Conservation (phyloP, 1,140 invertebrate species). For the Brachionus plicatilis region DNA sequence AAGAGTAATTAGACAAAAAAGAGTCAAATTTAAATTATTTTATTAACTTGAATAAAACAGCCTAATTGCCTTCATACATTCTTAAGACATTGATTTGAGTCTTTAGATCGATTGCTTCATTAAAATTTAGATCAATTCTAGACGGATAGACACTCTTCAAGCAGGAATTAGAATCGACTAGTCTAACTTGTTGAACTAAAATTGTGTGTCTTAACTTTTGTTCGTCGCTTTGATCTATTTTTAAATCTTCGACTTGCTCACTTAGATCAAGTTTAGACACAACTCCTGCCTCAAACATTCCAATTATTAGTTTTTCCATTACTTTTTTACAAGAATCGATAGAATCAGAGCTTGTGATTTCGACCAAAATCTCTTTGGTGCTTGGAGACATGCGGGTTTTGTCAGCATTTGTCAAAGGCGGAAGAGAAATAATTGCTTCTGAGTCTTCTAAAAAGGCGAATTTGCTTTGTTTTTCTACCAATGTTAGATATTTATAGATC, state of each 20-base stretch:
- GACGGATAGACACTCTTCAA: constrained; percentile 72
- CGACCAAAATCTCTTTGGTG: constrained; percentile 67
- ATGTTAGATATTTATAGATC: constrained; percentile 72
- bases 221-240: background rate
- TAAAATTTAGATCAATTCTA: constrained; percentile 62
- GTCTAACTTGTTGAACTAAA: constrained; percentile 65
- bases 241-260: constrained; percentile 3
- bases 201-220: constrained; percentile 49
- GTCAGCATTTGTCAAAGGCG: constrained; percentile 75
- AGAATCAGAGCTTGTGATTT: constrained; percentile 69
- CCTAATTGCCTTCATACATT: constrained; percentile 41
- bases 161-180: constrained; percentile 65
- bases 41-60: constrained; percentile 6
- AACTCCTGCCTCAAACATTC: constrained; percentile 59
- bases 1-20: too few species aligned
- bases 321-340: constrained; percentile 66
- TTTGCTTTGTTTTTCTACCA: constrained; percentile 67
- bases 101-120: constrained; percentile 42
- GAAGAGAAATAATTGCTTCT: constrained; percentile 68
- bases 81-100: constrained; percentile 38
- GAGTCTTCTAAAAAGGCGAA: constrained; percentile 68
- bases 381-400: constrained; percentile 63
- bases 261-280: constrained; percentile 42
- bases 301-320: constrained; percentile 64
- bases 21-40: too few species aligned